Base-by-base conservation (phyloP, 1,140 invertebrate genomes). In the Copidosoma floridanum region DNA sequence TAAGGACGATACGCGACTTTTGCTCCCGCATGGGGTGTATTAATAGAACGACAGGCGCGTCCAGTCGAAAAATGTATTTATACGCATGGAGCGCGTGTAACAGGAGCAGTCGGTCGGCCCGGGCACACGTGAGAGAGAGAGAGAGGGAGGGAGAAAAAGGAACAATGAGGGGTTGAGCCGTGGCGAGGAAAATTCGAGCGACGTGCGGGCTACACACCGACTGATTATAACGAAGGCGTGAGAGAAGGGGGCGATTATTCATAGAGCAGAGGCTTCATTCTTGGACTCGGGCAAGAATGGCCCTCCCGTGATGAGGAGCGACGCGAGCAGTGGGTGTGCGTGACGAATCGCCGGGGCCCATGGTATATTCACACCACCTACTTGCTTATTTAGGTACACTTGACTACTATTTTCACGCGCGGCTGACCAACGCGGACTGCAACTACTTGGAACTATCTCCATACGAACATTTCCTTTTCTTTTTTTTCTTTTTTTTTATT, bases 211-310 rank as follows among this genome's bases (percentile, higher is more conserved):
- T 11, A 16, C 16, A 41, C 16, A 41, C 38, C 16, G 5, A 14
- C 16, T 41, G 16, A 14, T 10, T 41, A 41, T 41, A 41, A 41
- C 38, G 16, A 16, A n/a, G 7, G 10, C 38, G 38, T 14, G 38
- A 10, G 16, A 7, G 11, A 41, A 26, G 24, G 56, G 37, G 51
- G 56, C 37, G 47, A 58, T 58, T 58, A 58, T 58, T 58, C 56
- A 58, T 51, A 47, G 24, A 6, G 29, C 29, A 32, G 18, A 43
- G 41, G 21, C n/a, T 53, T 27, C 23, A 47, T 56, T 56, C 54
- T 47, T 38, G 4, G 10, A 2, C 24, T 6, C 18, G 0, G 14
- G 41, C 27, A 57, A 57, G 55, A 57, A 57, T 48, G 55, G 23
- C n/a, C 38, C 47, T 50, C 41, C 46, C 35, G 27, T 55, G 53